Evolutionary conservation across 2,797 vertebrate genomes (phyloP), one percentile per base, ranked within the genome.

Genomic region (Fundulus diaphanus): DNA sequence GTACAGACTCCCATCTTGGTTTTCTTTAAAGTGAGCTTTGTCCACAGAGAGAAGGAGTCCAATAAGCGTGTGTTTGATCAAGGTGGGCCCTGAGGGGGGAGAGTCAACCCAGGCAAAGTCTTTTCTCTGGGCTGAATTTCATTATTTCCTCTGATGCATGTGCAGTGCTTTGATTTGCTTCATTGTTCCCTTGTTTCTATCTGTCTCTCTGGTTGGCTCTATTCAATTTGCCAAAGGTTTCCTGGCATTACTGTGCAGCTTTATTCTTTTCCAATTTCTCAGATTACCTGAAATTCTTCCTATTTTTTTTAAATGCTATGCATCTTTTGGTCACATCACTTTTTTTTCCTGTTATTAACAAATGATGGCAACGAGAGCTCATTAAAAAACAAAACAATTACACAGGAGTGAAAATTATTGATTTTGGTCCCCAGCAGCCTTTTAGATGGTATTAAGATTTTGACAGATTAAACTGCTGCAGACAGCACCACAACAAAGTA

Each of bases 61-160:
- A 27, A n/a, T 65, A 9, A 67, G 42, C 3, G 22, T 4, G 29
- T 49, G 49, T 78, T 61, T 77, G 71, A 83, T 72, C 46, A 77
- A 40, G 22, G 22, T 37, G 49, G 8, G 35, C 51, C 63, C 29
- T 51, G 3, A 75, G 68, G 35, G 29, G 46, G 13, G 27, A 27
- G 12, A 77, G 35, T 9, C 3, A 49, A 37, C 46, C 76, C 72
- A 59, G 52, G 16, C 51, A 18, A 35, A 27, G 49, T 11, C 5
- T 29, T 13, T 66, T 68, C 68, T 37, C 31, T 51, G 12, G 6
- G 1, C 31, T 22, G 3, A 16, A 6, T 59, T 22, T 31, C 68
- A 27, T 37, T 75, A 11, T 57, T 73, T 72, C 12, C 29, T 82
- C 73, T 75, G 65, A 79, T 77, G 35, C 63, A 18, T 57, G 22